Percentiles rank a stretch among this genome's conserved stretches.
phyloP scores from a whole-genome alignment of 2,888 invertebrate species.

The Odontocolon sp. region DNA sequence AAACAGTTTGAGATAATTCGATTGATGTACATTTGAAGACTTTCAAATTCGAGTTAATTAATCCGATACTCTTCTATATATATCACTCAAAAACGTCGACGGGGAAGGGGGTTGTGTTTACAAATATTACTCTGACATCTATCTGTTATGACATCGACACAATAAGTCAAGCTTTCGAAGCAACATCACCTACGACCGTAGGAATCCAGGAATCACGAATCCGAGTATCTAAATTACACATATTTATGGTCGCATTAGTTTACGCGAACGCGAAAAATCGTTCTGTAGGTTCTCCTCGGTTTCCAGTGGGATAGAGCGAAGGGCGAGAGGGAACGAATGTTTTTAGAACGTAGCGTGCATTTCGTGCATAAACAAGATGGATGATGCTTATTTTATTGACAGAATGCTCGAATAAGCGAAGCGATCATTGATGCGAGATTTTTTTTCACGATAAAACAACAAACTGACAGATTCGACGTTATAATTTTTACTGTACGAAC shows the following conservation, averaged over 20 bases:
- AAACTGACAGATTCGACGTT: not conserved
- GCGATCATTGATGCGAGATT: not conserved
- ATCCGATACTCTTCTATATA: no score
- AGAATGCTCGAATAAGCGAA: slow-evolving; percentile 50
- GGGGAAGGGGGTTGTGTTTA: slow-evolving; percentile 5
- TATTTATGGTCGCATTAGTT: no score
- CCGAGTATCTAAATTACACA: no score
- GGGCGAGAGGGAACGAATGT: slow-evolving; percentile 62
- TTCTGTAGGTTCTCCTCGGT: no score
- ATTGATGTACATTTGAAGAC: no score
- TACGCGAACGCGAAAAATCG: no score
- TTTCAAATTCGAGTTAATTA: no score
- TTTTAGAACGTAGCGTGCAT: slow-evolving; percentile 66
- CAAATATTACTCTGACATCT: slow-evolving; percentile 29
- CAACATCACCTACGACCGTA: not conserved
- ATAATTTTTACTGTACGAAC: not conserved
- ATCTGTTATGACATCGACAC: not conserved
- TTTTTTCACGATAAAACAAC: not conserved
- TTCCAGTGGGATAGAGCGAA: not conserved
- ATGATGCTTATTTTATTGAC: slow-evolving; percentile 69
- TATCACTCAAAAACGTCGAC: not conserved
- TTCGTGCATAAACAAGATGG: slow-evolving; percentile 75
- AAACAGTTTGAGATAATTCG: no score
- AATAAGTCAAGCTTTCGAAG: not conserved
- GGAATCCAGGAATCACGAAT: no score